These are phyloP conservation scores for Cepaea hortensis DNA, from an alignment of 2,888 invertebrate genomes.

Conservation along the genomic window DNA sequence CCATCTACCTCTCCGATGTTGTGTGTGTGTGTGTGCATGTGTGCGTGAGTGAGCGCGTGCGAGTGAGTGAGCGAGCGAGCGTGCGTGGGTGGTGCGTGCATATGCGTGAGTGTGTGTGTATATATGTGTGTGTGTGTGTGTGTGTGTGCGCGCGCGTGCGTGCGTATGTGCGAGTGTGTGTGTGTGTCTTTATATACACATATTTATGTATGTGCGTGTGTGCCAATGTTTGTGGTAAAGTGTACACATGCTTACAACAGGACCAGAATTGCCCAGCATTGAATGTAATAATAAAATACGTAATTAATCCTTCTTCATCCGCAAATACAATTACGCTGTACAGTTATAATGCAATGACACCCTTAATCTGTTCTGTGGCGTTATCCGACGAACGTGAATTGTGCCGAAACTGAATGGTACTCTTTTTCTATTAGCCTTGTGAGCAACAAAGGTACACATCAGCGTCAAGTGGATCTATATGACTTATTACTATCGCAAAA, in stretches of 20 bases:
- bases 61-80: neutral
- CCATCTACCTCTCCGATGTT: no score
- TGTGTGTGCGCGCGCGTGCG: neutral
- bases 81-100: neutral
- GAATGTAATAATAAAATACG: no score
- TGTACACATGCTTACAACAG: neutral
- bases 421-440: no score
- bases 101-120: neutral
- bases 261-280: no score
- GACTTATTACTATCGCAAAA: no score
- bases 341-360: no score
- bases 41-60: neutral
- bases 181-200: neutral
- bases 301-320: neutral
- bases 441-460: no score
- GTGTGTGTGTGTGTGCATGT: no score
- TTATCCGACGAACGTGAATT: no score
- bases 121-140: neutral
- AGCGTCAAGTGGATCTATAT: no score
- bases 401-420: no score
- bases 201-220: neutral
- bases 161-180: neutral
- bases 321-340: neutral
- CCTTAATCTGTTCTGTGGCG: no score
- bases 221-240: neutral